Evolutionary conservation across 2,888 invertebrate genomes (phyloP), one percentile per base, ranked within the genome.

Genomic region (Drosophila aldrichi): DNA sequence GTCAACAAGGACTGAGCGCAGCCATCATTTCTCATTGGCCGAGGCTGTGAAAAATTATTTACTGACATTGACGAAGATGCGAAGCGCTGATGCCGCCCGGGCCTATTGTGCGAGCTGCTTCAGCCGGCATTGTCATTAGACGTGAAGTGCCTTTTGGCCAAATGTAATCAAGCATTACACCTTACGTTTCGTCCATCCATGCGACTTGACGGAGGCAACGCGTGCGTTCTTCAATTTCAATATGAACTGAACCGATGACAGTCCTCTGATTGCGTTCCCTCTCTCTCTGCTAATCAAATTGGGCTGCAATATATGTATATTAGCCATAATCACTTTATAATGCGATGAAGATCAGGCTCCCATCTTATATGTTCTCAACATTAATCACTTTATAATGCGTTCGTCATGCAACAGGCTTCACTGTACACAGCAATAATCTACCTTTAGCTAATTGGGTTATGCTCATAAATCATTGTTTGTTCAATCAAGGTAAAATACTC

Each of bases 41-140:
- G 34, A 25, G 18, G 61, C 76, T 38, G 40, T 74, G 77, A 70
- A 63, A 74, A 63, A 70, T 74, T 70, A 52, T 77, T 52, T 56
- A 56, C 77, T 79, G 76, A 77, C 76, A 79, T 77, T 77, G 76
- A 77, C 62, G 55, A 79, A 76, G 69, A 76, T 69, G 48, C 77
- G 61, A n/a, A 18, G 22, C 12, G 34, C 36, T 16, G 10, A 10
- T 16, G 34, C 29, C 43, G 75, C 55, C n/a, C 9, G 25, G 22
- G 44, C 44, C 60, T 54, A 74, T 74, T 60, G 56, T 52, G 69
- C 43, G 44, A 41, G 60, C 14, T 14, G 22, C 22, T 18, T 16
- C 9, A 29, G 29, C 29, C 29, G 29, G 29, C 38, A 34, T 52
- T 57, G 36, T 51, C 43, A 44, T 55, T 67, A 59, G 29, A 32